A percentile compares a stretch with the other conserved stretches of the same genome.
phyloP scores from a whole-genome alignment of 92 coral and sea anemone species.

The Virgularia gustaviana region DNA sequence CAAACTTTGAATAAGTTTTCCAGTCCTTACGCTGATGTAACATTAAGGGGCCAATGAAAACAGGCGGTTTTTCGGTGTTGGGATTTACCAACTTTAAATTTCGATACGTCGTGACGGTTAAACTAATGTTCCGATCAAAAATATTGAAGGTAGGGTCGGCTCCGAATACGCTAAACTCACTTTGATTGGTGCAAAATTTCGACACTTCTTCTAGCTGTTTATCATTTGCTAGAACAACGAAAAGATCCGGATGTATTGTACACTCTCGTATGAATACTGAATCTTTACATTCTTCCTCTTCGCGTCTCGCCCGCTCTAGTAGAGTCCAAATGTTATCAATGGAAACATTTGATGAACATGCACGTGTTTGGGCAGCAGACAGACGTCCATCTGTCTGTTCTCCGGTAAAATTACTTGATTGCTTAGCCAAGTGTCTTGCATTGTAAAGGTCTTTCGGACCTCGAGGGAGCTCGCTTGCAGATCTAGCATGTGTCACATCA shows the following conservation, averaged over 20 bases:
- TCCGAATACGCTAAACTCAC: conserved; percentile 3
- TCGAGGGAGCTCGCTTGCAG: conserved; percentile 42
- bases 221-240: conserved; percentile 8
- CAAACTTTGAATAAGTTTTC: conserved; percentile 45
- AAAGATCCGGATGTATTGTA: conserved; percentile 6
- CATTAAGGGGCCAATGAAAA: conserved; percentile 19
- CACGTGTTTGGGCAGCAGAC: not conserved
- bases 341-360: not conserved
- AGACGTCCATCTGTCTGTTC: too few species aligned
- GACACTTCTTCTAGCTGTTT: not conserved
- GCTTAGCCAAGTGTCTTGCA: conserved; percentile 38
- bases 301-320: not conserved
- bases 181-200: conserved; percentile 4
- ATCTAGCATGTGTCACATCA: conserved; percentile 42
- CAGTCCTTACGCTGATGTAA: conserved; percentile 52
- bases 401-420: not conserved
- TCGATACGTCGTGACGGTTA: conserved; percentile 1
- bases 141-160: conserved; percentile 37
- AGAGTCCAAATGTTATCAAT: not conserved
- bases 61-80: conserved; percentile 13
- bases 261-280: conserved; percentile 18
- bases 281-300: not conserved
- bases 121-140: conserved; percentile 14
- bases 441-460: conserved; percentile 53
- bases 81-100: conserved; percentile 14